Conservation (phyloP, 1,140 invertebrate genomes). For the Nephila pilipes region DNA sequence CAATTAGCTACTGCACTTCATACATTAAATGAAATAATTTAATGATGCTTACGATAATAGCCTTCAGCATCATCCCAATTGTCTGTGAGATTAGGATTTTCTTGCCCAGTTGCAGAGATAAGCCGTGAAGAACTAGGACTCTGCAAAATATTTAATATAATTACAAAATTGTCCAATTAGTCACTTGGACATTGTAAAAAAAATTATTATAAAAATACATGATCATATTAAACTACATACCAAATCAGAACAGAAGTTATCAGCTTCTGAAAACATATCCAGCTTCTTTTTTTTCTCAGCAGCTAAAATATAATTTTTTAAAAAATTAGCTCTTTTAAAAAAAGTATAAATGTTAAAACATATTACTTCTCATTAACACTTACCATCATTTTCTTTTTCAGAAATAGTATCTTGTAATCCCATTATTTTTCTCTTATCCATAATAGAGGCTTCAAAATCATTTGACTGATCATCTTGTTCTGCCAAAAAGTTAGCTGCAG, state of each 20-base stretch:
- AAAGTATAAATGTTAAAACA: no score
- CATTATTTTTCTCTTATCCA: conserved; percentile 79
- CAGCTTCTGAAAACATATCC: conserved; percentile 94
- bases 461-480: conserved; percentile 75
- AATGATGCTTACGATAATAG: conserved; percentile 89
- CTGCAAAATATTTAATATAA: no score
- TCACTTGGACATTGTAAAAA: conserved; percentile 44
- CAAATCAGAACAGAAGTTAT: conserved; percentile 91
- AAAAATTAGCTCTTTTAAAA: no score
- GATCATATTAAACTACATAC: conserved; percentile 80
- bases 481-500: conserved; percentile 73
- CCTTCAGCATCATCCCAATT: conserved; percentile 99
- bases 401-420: conserved; percentile 69
- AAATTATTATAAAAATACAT: conserved; percentile 34
- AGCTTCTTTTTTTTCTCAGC: conserved; percentile 82
- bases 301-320: conserved; percentile 30
- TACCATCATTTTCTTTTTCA: conserved; percentile 73
- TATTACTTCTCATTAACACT: neutral
- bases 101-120: conserved; percentile 86
- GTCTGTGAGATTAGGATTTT: conserved; percentile 96
- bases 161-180: conserved; percentile 75
- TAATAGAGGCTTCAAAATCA: conserved; percentile 81
- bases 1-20: neutral
- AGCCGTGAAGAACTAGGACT: conserved; percentile 87
- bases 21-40: neutral